Conservation (phyloP, 2,888 invertebrate species). For the Drosophila anomalipes region DNA sequence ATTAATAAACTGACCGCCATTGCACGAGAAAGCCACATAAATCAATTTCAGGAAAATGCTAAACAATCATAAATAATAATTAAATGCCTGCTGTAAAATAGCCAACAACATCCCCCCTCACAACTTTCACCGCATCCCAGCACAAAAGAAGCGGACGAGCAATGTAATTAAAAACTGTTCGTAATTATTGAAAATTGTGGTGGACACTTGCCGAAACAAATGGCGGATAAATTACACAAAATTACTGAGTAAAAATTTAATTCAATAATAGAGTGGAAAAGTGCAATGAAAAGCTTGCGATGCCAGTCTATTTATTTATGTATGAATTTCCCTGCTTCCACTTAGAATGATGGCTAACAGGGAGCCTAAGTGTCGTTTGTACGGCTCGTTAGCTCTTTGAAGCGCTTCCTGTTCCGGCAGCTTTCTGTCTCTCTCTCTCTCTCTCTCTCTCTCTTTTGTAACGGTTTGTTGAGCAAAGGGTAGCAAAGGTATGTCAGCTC, state of each 20-base stretch:
- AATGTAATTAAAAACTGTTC: conserved; percentile 65
- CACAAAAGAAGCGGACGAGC: background rate
- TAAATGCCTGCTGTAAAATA: conserved; percentile 57
- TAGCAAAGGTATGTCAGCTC: conserved; percentile 44
- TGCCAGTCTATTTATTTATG: background rate
- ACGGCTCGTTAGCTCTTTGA: conserved; percentile 68
- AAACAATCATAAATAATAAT: conserved; percentile 82
- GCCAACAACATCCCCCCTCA: background rate
- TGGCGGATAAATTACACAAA: conserved; percentile 56
- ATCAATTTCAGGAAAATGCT: conserved; percentile 73
- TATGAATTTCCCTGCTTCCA: background rate
- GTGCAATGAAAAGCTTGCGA: conserved; percentile 5
- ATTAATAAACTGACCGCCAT: conserved; percentile 71
- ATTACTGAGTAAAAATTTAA: conserved; percentile 42
- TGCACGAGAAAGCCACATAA: conserved; percentile 74
- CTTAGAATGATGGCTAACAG: background rate
- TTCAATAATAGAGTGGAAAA: conserved; percentile 43
- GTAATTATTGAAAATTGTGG: conserved; percentile 74
- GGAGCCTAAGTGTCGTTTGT: conserved; percentile 29
- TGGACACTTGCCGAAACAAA: conserved; percentile 52
- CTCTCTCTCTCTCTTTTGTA: conserved; percentile 41
- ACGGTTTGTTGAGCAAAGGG: conserved; percentile 71
- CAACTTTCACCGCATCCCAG: background rate
- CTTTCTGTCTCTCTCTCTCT: background rate
- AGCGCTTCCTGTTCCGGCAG: conserved; percentile 48